Conservation (phyloP, 2,797 vertebrate genomes). For the Pempheris klunzingeri region DNA sequence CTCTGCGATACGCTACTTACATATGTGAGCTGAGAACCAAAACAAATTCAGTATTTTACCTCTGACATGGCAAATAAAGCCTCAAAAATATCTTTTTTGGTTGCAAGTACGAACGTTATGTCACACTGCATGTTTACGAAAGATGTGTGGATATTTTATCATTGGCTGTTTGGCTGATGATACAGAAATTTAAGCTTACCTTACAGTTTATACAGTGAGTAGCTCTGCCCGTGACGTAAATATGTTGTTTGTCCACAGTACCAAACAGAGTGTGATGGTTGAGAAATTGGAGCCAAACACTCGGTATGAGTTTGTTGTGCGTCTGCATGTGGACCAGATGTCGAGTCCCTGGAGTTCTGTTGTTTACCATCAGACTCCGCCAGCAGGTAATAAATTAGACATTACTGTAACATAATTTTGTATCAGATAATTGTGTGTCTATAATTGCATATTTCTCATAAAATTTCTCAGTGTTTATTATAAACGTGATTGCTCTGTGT, state of each 20-base stretch:
- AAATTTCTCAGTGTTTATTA: neutral
- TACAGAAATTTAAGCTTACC: neutral
- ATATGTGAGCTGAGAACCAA: conserved; percentile 87
- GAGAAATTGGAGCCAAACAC: conserved; percentile 91
- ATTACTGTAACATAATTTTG: neutral
- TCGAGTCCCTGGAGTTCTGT: conserved; percentile 96
- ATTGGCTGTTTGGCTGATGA: neutral
- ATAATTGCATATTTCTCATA: neutral
- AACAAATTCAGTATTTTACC: neutral
- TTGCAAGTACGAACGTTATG: neutral
- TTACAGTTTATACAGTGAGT: neutral
- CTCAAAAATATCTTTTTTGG: neutral
- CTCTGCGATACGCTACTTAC: conserved; percentile 92
- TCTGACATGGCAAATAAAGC: neutral
- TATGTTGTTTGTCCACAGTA: conserved; percentile 80
- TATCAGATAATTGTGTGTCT: neutral
- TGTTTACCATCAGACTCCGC: conserved; percentile 91
- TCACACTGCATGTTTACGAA: neutral
- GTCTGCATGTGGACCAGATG: conserved; percentile 93
- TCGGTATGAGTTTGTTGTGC: conserved; percentile 96
- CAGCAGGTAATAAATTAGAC: conserved; percentile 88
- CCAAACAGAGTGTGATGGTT: conserved; percentile 90
- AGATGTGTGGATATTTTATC: neutral
- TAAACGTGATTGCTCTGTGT: conserved; percentile 34
- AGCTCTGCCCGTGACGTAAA: neutral